These are phyloP conservation scores for Ametastegia equiseti DNA, from an alignment of 2,888 invertebrate species.

Conservation along the genomic window DNA sequence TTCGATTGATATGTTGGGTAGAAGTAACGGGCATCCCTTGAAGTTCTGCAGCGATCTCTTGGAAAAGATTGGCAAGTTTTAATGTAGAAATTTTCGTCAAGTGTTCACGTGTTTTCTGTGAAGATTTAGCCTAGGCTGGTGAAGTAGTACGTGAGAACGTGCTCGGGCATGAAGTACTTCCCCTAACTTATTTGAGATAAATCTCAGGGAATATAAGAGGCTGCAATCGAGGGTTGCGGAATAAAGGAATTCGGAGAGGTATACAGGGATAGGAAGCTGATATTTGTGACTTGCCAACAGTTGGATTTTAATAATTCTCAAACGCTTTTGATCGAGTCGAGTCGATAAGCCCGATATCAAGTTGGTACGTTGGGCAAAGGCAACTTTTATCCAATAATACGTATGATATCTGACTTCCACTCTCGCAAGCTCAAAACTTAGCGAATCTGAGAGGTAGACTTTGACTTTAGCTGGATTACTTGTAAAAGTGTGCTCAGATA, in stretches of 20 bases:
- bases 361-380: constrained; percentile 22
- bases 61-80: not conserved
- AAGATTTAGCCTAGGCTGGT: constrained; percentile 16
- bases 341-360: constrained; percentile 13
- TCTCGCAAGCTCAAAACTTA: constrained; percentile 3
- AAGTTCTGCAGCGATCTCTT: not conserved
- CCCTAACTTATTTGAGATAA: constrained; percentile 16
- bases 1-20: not conserved
- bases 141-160: constrained; percentile 33
- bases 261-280: constrained; percentile 6
- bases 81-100: constrained; percentile 6
- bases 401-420: constrained; percentile 26
- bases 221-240: constrained; percentile 21
- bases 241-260: not conserved
- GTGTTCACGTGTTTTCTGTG: constrained; percentile 1
- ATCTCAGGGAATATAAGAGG: constrained; percentile 5
- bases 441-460: not conserved
- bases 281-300: constrained; percentile 28
- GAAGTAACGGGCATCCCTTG: not conserved
- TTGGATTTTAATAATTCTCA: constrained; percentile 46
- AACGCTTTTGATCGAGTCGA: constrained; percentile 26
- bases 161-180: constrained; percentile 20
- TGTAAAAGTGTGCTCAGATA: not conserved
- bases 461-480: not conserved
- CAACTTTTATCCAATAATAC: constrained; percentile 42